These are phyloP conservation scores for Pholis gunnellus DNA, from an alignment of 2,113 vertebrate species.

Conservation along the genomic window DNA sequence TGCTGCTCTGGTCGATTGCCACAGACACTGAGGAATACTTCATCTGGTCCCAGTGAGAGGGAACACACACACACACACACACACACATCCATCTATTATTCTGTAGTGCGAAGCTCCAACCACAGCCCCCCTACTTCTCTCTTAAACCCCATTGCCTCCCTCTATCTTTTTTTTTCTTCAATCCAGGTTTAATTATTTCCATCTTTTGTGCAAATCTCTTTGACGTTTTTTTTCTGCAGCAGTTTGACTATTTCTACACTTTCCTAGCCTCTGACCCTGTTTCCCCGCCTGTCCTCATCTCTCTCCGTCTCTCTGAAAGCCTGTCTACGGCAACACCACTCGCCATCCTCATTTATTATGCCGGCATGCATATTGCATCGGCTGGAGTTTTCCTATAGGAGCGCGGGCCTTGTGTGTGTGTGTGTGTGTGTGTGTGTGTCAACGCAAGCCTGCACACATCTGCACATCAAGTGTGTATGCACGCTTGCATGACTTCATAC, in stretches of 20 bases:
- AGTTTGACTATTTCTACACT: neutral
- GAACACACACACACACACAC: constrained; percentile 36
- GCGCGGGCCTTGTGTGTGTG: neutral
- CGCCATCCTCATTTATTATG: constrained; percentile 52
- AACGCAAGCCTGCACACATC: constrained; percentile 6
- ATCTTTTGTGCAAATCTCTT: constrained; percentile 1
- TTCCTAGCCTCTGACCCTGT: constrained; percentile 19
- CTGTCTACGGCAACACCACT: constrained; percentile 34
- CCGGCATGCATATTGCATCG: constrained; percentile 63
- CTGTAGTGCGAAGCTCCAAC: constrained; percentile 31
- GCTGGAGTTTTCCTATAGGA: constrained; percentile 3
- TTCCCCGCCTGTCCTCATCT: neutral
- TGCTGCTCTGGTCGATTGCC: constrained; percentile 75
- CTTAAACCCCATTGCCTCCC: constrained; percentile 24
- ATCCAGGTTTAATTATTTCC: constrained; percentile 29
- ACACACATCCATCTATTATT: constrained; percentile 56
- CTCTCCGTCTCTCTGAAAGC: constrained; percentile 28
- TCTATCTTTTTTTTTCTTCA: constrained; percentile 20
- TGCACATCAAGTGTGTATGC: constrained; percentile 7
- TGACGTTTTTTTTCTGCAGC: neutral
- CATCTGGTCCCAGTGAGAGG: constrained; percentile 62
- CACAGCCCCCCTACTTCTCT: constrained; percentile 36
- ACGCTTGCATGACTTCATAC: constrained; percentile 28
- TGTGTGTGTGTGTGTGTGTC: neutral
- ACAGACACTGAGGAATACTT: constrained; percentile 74